Percentiles rank a stretch among this genome's conserved stretches.
phyloP scores from a whole-genome alignment of 2,113 vertebrate genomes.

The Alaudala cheleensis region DNA sequence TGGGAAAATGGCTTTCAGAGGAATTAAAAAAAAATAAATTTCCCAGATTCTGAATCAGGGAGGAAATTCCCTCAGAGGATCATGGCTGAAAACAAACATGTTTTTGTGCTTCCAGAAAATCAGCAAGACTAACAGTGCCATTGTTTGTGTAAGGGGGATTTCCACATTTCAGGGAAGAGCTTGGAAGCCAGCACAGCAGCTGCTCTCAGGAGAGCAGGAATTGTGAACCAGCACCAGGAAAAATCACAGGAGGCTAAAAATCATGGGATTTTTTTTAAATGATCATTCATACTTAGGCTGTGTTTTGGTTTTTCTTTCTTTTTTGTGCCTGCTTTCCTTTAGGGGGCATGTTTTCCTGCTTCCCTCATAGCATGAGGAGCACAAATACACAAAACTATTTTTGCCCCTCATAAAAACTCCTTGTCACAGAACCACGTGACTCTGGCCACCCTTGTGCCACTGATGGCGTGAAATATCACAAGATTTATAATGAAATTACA shows the following conservation, averaged over 20 bases:
- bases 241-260: slow-evolving; percentile 8
- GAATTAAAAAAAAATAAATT: not conserved
- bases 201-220: not conserved
- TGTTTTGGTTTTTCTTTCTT: not conserved
- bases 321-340: not conserved
- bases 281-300: not conserved
- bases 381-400: not conserved
- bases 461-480: not conserved
- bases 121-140: slow-evolving; percentile 56
- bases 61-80: slow-evolving; percentile 76
- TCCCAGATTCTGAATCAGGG: slow-evolving; percentile 38
- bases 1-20: slow-evolving; percentile 49
- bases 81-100: slow-evolving; percentile 74
- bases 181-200: slow-evolving; percentile 2
- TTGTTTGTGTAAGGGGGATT: slow-evolving; percentile 73
- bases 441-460: not conserved
- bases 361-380: not conserved
- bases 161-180: slow-evolving; percentile 71
- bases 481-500: not conserved
- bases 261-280: not conserved
- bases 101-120: slow-evolving; percentile 71
- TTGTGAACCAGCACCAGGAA: not conserved
- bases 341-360: not conserved
- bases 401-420: not conserved
- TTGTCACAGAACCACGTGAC: not conserved